Percentiles rank a stretch among this genome's conserved stretches.
phyloP scores from a whole-genome alignment of 2,888 invertebrate genomes.

The Drepana falcataria region DNA sequence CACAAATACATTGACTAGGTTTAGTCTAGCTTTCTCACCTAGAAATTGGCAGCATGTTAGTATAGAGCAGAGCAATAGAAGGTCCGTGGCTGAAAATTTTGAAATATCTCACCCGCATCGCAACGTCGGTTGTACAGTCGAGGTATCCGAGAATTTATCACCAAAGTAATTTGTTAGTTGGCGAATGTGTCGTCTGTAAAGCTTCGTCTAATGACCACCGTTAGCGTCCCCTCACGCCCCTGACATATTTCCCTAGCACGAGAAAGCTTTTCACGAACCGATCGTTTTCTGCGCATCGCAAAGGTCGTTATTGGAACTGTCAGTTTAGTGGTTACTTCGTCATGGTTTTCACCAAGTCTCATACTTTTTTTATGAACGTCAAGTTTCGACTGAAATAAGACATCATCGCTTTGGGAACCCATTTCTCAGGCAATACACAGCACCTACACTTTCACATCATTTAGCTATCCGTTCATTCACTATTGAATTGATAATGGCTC shows the following conservation, averaged over 20 bases:
- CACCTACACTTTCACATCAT: slow-evolving; percentile 60
- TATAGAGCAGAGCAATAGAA: slow-evolving; percentile 6
- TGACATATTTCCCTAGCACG: slow-evolving; percentile 53
- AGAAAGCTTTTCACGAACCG: slow-evolving; percentile 63
- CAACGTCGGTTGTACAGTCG: slow-evolving; percentile 64
- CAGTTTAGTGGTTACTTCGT: slow-evolving; percentile 3
- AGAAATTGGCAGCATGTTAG: slow-evolving; percentile 12
- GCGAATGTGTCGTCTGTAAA: slow-evolving; percentile 72
- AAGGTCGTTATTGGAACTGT: slow-evolving; percentile 41
- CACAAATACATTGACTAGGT: neutral
- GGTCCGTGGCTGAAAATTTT: neutral
- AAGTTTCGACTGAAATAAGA: slow-evolving; percentile 32
- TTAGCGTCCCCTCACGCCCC: slow-evolving; percentile 49
- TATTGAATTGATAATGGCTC: slow-evolving; percentile 38
- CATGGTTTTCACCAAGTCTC: slow-evolving; percentile 1
- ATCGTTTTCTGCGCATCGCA: slow-evolving; percentile 54
- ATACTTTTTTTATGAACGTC: neutral
- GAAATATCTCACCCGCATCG: slow-evolving; percentile 9
- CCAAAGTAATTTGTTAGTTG: slow-evolving; percentile 67
- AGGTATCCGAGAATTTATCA: slow-evolving; percentile 58
- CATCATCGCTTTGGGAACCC: slow-evolving; percentile 60
- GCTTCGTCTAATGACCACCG: slow-evolving; percentile 66
- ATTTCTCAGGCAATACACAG: slow-evolving; percentile 67
- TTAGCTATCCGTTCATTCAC: slow-evolving; percentile 52
- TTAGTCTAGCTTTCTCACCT: slow-evolving; percentile 2